Evolutionary conservation across 53 echinoderm and acorn worm species (phyloP), one percentile per base, ranked within the genome.

Genomic region (Zoroaster sp.): DNA sequence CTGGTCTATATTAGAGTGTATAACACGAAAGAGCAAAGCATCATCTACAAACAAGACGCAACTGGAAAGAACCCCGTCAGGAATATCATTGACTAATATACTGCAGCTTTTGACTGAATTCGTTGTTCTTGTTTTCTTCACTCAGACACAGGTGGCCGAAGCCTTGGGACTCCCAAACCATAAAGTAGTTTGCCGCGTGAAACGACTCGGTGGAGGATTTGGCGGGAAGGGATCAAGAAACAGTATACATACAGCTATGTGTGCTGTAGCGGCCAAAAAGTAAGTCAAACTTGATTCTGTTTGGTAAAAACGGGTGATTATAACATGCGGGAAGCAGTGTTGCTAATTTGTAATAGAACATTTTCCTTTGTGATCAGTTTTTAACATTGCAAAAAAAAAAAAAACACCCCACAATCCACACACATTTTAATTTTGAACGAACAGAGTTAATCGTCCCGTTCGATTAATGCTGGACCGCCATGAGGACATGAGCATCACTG

Each of bases 181-280:
- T 70, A 68, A 77, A 46, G 69, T 93, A 0, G 76, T 59, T 18
- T 77, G 74, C 21, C 82, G 78, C 13, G 67, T 47, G 3, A 93
- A 89, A 47, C 47, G 93, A 76, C 46, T 89, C 8, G 93, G 93
- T 0, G 93, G 93, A 11, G 93, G 43, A 2, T 93, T 93, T 71
- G 93, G 93, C n/a, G 93, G 89, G 41, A 93, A 93, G 67, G 89
- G 69, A 40, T 65, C 42, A 3, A 42, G 70, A 15, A 15, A 69
- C 23, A 76, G 69, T 35, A 46, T 83, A 2, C 76, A 83, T 21
- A 52, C 69, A 8, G 85, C 89, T 5, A 46, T 85, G 38, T 83
- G 82, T 66, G 93, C 93, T 20, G 89, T 93, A 2, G 93, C 93
- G 39, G 93, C 93, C 12, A 51, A 52, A 5, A 93, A 89, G 93